Evolutionary conservation across 1,140 invertebrate genomes (phyloP).

Genomic region (Eulimnadia texana): DNA sequence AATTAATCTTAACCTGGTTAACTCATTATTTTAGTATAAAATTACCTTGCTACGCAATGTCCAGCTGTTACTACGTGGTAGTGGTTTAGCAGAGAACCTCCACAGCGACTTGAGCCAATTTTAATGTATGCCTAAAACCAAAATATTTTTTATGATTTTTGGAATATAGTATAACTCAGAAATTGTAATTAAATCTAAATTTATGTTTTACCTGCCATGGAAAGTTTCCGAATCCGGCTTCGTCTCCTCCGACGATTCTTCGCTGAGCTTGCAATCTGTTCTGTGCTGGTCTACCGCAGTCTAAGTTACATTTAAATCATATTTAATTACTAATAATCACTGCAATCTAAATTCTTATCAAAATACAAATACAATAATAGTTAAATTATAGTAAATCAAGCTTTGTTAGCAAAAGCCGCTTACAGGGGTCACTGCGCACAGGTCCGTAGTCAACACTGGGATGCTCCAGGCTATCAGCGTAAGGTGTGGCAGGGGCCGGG

Average conservation of each 20-base stretch:
- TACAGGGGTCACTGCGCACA: constrained; percentile 57
- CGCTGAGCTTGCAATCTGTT: constrained; percentile 66
- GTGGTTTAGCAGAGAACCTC: constrained; percentile 79
- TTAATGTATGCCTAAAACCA: constrained; percentile 68
- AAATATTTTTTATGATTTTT: constrained; percentile 15
- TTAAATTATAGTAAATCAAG: not conserved
- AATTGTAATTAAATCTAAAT: too few relatives aligned
- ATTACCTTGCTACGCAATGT: constrained; percentile 78
- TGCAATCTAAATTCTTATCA: too few relatives aligned
- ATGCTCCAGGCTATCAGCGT: constrained; percentile 32
- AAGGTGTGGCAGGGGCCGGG: constrained; percentile 27
- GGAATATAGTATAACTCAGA: not conserved
- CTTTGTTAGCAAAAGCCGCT: constrained; percentile 27
- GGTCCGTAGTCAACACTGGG: constrained; percentile 41
- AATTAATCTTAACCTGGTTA: not conserved
- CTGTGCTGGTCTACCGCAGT: constrained; percentile 65
- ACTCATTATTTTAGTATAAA: not conserved
- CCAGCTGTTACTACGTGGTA: constrained; percentile 90
- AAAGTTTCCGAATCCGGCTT: constrained; percentile 84
- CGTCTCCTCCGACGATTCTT: constrained; percentile 81
- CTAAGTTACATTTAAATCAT: constrained; percentile 35
- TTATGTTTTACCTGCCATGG: constrained; percentile 62
- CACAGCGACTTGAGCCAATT: constrained; percentile 80
- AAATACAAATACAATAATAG: not conserved
- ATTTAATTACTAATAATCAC: not conserved